Evolutionary conservation across 1,140 invertebrate genomes (phyloP), one percentile per base, ranked within the genome.

Genomic region (Lepidostoma basale): DNA sequence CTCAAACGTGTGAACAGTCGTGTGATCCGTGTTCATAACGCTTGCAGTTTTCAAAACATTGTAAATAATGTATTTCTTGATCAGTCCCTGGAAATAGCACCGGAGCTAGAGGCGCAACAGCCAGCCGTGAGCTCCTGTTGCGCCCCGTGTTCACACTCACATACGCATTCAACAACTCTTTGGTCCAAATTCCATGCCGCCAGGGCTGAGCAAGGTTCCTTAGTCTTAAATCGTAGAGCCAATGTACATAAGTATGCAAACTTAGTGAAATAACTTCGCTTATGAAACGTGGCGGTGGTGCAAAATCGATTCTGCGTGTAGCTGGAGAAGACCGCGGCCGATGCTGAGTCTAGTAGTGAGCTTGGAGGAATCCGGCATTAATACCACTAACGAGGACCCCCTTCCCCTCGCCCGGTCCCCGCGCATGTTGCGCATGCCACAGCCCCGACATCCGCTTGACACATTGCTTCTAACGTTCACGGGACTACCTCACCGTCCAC

Each of bases 1-100:
- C 81, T 78, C 78, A 78, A 79, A 78, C 82, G 80, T 81, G 81
- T 82, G 78, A 78, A 75, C 78, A 77, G 76, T 76, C 79, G 77
- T 82, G 77, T 81, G 81, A 76, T 76, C 77, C 79, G 74, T 79
- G 78, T 70, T 81, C 76, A 80, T 81, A 82, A 82, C 78, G 82
- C 82, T 83, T 83, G 81, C 77, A 78, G 78, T 80, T n/a, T 79
- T 81, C 80, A 79, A 78, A 67, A 77, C 79, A 77, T 64, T 83
- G 82, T 83, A 81, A 83, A 83, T 83, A 83, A 82, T 69, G 52
- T 64, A 64, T 62, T 45, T 73, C 64, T 73, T 73, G 71, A 63
- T 73, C 71, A 70, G 71, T 70, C 68, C 71, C 63, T 69, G 67
- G 71, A 65, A 25, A 64, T 18, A 52, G 58, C 25, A 28, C 49